Percentiles rank a stretch among this genome's conserved stretches.
These are phyloP conservation scores for Plagodis pulveraria DNA, from an alignment of 2,888 invertebrate genomes.

Conservation along the genomic window DNA sequence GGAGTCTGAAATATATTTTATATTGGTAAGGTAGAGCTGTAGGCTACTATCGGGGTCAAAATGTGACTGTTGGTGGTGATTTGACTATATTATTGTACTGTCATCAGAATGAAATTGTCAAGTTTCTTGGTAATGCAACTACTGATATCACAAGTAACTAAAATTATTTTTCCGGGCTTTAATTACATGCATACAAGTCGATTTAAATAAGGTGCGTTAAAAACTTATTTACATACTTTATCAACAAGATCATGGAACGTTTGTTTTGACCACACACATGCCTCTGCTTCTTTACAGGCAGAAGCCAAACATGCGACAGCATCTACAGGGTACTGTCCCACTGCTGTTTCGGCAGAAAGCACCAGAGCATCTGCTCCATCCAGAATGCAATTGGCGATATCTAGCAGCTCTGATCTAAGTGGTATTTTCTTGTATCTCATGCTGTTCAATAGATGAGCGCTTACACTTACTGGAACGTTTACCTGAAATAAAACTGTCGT, in stretches of 20 bases:
- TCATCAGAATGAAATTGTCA: too few species aligned
- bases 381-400: slow-evolving; percentile 89
- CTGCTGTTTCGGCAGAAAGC: slow-evolving; percentile 88
- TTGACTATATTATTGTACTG: too few species aligned
- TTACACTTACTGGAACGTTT: slow-evolving; percentile 64
- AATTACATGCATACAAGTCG: too few species aligned
- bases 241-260: slow-evolving; percentile 71
- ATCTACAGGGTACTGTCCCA: slow-evolving; percentile 86
- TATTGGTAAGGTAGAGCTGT: too few species aligned
- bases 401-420: slow-evolving; percentile 86
- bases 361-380: slow-evolving; percentile 90
- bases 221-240: slow-evolving; percentile 47
- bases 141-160: too few species aligned
- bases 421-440: slow-evolving; percentile 66
- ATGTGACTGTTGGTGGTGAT: too few species aligned
- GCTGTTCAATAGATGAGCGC: slow-evolving; percentile 65
- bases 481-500: slow-evolving; percentile 59
- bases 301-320: slow-evolving; percentile 70
- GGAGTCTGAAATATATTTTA: slow-evolving; percentile 55
- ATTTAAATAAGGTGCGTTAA: too few species aligned
- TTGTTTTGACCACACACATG: slow-evolving; percentile 85
- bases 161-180: too few species aligned
- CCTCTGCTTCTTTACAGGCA: slow-evolving; percentile 89
- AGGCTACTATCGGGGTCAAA: too few species aligned
- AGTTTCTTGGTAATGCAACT: too few species aligned